Base-by-base conservation (phyloP, 2,113 vertebrate genomes). In the Grantiella picta region DNA sequence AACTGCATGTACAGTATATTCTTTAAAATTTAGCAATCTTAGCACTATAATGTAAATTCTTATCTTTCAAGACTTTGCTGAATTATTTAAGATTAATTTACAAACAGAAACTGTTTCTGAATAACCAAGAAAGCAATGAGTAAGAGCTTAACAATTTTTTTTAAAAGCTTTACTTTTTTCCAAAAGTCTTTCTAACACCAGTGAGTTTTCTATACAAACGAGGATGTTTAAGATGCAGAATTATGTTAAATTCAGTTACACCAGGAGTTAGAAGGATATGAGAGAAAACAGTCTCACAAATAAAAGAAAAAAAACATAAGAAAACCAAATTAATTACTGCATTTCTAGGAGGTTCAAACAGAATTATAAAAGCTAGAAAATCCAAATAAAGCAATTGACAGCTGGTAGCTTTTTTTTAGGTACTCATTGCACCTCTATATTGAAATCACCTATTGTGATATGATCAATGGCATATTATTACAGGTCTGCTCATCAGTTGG, bases 361-460 rank as follows among this genome's bases (percentile, higher is more conserved):
- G 18, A 69, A 76, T 60, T 76, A 72, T 52, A 73, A 88, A 86
- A 69, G 11, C 4, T 52, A 54, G 29, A 81, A 83, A 82, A 89
- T 47, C 35, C 2, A 2, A 60, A 87, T 77, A 71, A 86, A 76
- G 19, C 24, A 85, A 73, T 59, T 91, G 86, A 88, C 66, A 90
- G 56, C 15, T 65, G 40, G 65, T 49, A 10, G 15, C 8, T 38
- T 80, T 78, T 92, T 89, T 64, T 70, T 35, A 61, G 61, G 14
- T 18, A 38, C n/a, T 91, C 59, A 33, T n/a, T 57, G 25, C 35
- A 86, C 16, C 28, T 42, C 65, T 73, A 15, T 65, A 52, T 80
- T 86, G 35, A 61, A 60, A 64, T 68, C 68, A 90, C 50, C 59
- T 83, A 94, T 95, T 89, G 77, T 92, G 94, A 86, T 81, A 87